phyloP scores from a whole-genome alignment of 2,888 invertebrate species.

The Bombylius discolor region DNA sequence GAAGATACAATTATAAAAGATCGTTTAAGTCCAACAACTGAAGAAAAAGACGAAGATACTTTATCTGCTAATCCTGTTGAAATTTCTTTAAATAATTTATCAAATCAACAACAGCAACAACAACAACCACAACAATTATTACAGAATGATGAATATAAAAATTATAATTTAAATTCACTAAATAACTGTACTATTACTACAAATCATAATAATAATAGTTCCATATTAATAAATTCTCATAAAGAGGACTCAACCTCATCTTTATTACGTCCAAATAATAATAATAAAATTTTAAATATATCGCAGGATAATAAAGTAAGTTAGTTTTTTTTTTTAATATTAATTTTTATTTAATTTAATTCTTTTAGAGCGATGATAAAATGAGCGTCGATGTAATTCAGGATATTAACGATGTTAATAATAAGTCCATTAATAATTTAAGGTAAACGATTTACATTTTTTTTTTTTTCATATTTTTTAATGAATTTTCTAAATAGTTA shows the following conservation, averaged over 20 bases:
- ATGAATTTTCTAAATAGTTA: not conserved
- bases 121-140: too few species aligned
- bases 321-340: not conserved
- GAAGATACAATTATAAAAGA: too few species aligned
- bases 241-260: not conserved
- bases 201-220: too few species aligned
- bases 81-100: too few species aligned
- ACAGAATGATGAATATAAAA: too few species aligned
- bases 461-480: not conserved
- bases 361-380: conserved; percentile 31
- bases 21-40: conserved; percentile 28
- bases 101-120: too few species aligned
- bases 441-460: not conserved
- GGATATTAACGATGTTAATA: conserved; percentile 23
- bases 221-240: too few species aligned
- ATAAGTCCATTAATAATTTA: conserved; percentile 31
- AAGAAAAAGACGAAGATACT: conserved; percentile 25
- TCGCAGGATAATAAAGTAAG: conserved; percentile 4
- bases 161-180: too few species aligned
- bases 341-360: not conserved
- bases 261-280: not conserved
- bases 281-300: not conserved
- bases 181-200: too few species aligned
- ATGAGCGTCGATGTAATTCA: conserved; percentile 37
- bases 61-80: not conserved